A percentile compares a stretch with the other conserved stretches of the same genome.
phyloP scores from a whole-genome alignment of 2,888 invertebrate species.

The Hoplodrina blanda region DNA sequence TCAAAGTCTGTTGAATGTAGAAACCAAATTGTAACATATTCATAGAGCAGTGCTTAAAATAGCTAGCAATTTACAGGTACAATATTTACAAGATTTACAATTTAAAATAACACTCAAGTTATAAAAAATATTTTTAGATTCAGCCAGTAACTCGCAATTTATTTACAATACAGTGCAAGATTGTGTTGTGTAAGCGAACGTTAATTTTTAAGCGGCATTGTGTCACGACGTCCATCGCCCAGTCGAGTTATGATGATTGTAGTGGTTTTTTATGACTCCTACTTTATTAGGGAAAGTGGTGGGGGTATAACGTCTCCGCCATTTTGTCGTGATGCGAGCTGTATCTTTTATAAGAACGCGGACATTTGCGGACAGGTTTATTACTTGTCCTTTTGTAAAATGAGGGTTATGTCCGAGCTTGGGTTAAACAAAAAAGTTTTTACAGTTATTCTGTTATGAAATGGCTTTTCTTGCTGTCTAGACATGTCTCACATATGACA shows the following conservation, averaged over 20 bases:
- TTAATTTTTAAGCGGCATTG: constrained; percentile 84
- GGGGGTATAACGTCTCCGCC: constrained; percentile 72
- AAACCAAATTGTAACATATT: constrained; percentile 4
- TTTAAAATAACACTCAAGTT: constrained; percentile 29
- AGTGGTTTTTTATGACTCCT: constrained; percentile 86
- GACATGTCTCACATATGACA: constrained; percentile 22
- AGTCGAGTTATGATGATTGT: constrained; percentile 88
- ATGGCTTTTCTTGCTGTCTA: constrained; percentile 33
- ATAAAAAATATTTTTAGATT: constrained; percentile 10
- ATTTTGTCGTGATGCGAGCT: constrained; percentile 77
- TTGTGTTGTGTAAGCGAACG: constrained; percentile 62
- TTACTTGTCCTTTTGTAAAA: constrained; percentile 78
- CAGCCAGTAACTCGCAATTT: constrained; percentile 38
- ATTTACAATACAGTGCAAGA: constrained; percentile 61
- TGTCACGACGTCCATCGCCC: constrained; percentile 70
- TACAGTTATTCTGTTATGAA: constrained; percentile 59
- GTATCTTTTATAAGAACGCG: constrained; percentile 81
- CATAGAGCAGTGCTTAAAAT: constrained; percentile 36
- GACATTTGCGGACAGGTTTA: constrained; percentile 81
- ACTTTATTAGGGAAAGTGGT: constrained; percentile 87
- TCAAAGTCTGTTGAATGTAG: background rate
- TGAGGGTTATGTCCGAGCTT: constrained; percentile 69
- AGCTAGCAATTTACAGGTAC: constrained; percentile 19
- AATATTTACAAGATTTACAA: no score
- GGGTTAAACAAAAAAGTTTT: constrained; percentile 69